A percentile compares a stretch with the other conserved stretches of the same genome.
Evolutionary conservation across 2,888 invertebrate species (phyloP).

Genomic region (Habroteleia sp.): DNA sequence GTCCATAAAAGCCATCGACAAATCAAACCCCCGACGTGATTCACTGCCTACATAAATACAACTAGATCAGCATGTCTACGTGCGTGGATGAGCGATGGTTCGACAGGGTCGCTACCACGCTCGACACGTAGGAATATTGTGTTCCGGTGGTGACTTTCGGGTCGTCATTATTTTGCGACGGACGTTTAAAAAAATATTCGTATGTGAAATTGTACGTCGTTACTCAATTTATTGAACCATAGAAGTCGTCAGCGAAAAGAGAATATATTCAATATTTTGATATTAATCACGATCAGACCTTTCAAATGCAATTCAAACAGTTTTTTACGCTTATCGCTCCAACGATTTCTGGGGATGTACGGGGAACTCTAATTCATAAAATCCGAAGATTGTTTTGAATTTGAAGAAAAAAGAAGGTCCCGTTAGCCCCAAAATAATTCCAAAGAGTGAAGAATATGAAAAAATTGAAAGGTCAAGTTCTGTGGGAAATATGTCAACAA

Average conservation of each 20-base stretch:
- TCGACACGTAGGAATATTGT: conserved; percentile 63
- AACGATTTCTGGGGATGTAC: too few species aligned
- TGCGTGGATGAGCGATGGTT: conserved; percentile 77
- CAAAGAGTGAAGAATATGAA: too few species aligned
- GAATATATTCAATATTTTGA: conserved; percentile 61
- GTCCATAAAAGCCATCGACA: conserved; percentile 81
- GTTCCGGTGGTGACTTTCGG: conserved; percentile 66
- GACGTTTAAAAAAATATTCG: conserved; percentile 65
- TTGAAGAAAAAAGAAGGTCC: too few species aligned
- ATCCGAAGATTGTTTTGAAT: too few species aligned
- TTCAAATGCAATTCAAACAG: conserved; percentile 36
- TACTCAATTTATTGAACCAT: conserved; percentile 61
- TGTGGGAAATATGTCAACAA: too few species aligned
- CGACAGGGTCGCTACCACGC: conserved; percentile 68
- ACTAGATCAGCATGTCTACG: conserved; percentile 79
- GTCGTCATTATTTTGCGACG: conserved; percentile 64
- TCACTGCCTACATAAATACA: conserved; percentile 80
- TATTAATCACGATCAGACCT: conserved; percentile 52
- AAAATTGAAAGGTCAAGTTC: too few species aligned
- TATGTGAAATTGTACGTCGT: conserved; percentile 62
- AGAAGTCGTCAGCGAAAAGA: conserved; percentile 62
- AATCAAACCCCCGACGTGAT: conserved; percentile 80
- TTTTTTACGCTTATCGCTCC: conserved; percentile 15
- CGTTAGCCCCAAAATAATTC: too few species aligned
- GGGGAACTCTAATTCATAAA: too few species aligned